A percentile compares a stretch with the other conserved stretches of the same genome.
These are phyloP conservation scores for Dendronephthya gigantea DNA, from an alignment of 64 coral and sea anemone species.

Conservation along the genomic window DNA sequence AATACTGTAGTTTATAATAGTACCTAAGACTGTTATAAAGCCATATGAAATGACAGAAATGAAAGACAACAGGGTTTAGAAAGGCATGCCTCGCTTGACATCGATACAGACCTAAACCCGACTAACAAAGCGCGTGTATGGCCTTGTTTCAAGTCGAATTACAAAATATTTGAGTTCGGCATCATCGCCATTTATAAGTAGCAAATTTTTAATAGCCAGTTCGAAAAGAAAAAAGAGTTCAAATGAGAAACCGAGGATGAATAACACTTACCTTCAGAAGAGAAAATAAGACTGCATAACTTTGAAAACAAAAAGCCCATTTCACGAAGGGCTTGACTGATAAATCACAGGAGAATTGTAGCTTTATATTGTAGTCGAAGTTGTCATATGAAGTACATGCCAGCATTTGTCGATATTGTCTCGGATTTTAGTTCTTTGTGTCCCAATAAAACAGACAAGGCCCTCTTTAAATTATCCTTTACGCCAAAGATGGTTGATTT, in stretches of 20 bases:
- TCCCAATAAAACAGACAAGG: not conserved
- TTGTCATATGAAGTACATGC: not conserved
- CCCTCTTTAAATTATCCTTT: not conserved
- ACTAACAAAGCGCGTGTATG: not conserved
- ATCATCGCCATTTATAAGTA: not conserved
- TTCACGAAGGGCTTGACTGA: not conserved
- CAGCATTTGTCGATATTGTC: not conserved
- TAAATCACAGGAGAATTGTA: not conserved
- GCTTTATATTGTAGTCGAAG: not conserved
- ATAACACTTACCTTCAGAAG: slow-evolving; percentile 7
- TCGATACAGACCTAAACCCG: not conserved
- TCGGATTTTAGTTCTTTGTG: not conserved
- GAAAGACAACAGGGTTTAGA: no score
- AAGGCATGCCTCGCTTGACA: not conserved
- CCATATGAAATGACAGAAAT: no score
- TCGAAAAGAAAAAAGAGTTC: not conserved
- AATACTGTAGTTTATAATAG: no score
- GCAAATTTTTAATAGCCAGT: not conserved
- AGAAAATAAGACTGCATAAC: not conserved
- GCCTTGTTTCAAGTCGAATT: not conserved
- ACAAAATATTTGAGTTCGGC: slow-evolving; percentile 1
- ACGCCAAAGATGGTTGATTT: not conserved
- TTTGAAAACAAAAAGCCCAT: slow-evolving; percentile 14
- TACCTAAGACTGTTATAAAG: no score
- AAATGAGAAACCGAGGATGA: not conserved